Evolutionary conservation across 2,797 vertebrate genomes (phyloP).

Genomic region (Hipposideros larvatus): DNA sequence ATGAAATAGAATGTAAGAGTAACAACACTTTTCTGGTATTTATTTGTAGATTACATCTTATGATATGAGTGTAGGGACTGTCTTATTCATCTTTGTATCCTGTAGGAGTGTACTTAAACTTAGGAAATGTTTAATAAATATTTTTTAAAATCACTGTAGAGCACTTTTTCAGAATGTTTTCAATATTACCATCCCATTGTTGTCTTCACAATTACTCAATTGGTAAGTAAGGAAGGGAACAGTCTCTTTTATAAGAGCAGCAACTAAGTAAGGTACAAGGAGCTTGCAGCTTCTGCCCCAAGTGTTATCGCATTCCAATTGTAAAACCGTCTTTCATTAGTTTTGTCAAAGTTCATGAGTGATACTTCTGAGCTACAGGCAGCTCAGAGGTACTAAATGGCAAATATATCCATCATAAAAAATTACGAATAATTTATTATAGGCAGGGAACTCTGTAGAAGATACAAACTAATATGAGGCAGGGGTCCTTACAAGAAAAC

Average conservation of each 20-base stretch:
- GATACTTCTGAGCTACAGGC: neutral
- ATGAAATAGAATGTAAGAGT: conserved; percentile 40
- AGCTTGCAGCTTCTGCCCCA: neutral
- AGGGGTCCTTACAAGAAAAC: neutral
- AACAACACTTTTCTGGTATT: conserved; percentile 5
- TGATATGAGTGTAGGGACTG: neutral
- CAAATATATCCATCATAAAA: conserved; percentile 14
- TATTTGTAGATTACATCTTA: neutral
- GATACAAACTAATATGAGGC: conserved; percentile 37
- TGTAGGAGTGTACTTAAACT: neutral
- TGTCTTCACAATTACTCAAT: conserved; percentile 4
- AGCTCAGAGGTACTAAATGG: neutral
- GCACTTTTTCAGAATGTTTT: conserved; percentile 5
- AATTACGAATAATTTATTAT: conserved; percentile 39
- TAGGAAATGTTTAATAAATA: neutral
- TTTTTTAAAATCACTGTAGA: neutral
- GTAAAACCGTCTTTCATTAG: neutral
- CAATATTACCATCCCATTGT: neutral
- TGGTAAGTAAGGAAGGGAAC: neutral
- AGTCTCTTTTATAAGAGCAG: neutral
- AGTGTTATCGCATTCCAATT: neutral
- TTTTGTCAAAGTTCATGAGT: conserved; percentile 23
- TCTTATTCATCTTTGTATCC: neutral
- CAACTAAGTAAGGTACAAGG: neutral
- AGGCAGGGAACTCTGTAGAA: conserved; percentile 17